These are phyloP conservation scores for Sesamia inferens DNA, from an alignment of 2,888 invertebrate species.

Conservation along the genomic window DNA sequence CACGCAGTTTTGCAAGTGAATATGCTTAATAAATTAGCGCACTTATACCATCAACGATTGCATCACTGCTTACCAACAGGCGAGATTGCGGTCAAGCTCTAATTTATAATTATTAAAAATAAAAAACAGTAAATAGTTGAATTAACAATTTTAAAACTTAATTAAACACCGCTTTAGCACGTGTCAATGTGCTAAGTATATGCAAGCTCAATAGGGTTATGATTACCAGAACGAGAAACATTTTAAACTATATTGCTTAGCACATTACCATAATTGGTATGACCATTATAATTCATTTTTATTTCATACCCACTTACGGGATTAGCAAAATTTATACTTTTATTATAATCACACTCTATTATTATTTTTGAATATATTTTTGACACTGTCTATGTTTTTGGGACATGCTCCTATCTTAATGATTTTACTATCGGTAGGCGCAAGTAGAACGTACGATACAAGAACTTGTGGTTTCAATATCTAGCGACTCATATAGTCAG, in stretches of 20 bases:
- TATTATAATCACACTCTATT: constrained; percentile 33
- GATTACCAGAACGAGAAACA: constrained; percentile 62
- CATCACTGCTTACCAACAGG: too few relatives aligned
- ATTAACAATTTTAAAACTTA: too few relatives aligned
- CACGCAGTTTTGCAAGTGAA: too few relatives aligned
- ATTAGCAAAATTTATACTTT: constrained; percentile 59
- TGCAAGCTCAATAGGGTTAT: constrained; percentile 69
- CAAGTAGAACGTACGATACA: constrained; percentile 71
- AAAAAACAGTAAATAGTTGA: too few relatives aligned
- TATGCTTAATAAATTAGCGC: too few relatives aligned
- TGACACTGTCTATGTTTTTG: constrained; percentile 17
- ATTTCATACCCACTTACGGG: constrained; percentile 56
- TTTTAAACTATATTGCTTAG: constrained; percentile 68
- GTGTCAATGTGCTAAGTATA: constrained; percentile 54
- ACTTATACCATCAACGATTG: too few relatives aligned
- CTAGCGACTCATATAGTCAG: constrained; percentile 32
- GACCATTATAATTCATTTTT: constrained; percentile 71
- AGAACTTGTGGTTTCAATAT: constrained; percentile 73
- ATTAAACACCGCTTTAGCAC: constrained; percentile 45
- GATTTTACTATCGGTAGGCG: constrained; percentile 75
- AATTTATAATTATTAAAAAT: too few relatives aligned
- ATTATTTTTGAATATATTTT: background rate
- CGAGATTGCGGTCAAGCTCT: too few relatives aligned
- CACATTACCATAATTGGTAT: constrained; percentile 76
- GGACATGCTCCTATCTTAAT: constrained; percentile 76